Percentiles rank a stretch among this genome's conserved stretches.
These are phyloP conservation scores for Chironomus tepperi DNA, from an alignment of 1,140 invertebrate genomes.

Conservation along the genomic window DNA sequence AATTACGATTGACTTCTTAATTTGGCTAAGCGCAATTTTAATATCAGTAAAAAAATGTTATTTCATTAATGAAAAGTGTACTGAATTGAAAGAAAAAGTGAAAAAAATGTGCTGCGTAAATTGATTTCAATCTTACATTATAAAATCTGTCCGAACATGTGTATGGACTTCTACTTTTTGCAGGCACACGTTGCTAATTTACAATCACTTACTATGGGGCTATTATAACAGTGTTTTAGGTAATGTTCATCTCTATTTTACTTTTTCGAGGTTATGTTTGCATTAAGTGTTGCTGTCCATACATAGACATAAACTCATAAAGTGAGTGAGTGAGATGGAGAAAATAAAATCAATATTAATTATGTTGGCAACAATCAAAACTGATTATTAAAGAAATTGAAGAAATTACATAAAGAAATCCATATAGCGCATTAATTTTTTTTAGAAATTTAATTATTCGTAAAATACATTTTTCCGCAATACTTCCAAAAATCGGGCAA, in stretches of 20 bases:
- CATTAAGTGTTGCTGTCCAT: background rate
- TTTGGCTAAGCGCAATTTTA: background rate
- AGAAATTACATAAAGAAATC: constrained; percentile 15
- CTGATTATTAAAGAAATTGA: constrained; percentile 10
- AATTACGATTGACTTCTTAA: constrained; percentile 18
- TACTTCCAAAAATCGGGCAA: background rate
- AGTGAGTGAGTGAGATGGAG: background rate
- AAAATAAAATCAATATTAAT: constrained; percentile 7
- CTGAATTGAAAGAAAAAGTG: constrained; percentile 22
- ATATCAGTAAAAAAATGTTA: background rate
- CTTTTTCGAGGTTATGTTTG: constrained; percentile 12
- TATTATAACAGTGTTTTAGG: no score
- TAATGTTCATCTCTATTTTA: background rate
- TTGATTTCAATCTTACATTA: background rate
- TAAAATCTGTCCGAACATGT: background rate
- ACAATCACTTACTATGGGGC: no score
- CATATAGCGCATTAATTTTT: constrained; percentile 19
- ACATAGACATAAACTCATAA: no score
- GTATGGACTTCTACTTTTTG: no score
- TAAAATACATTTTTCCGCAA: constrained; percentile 13
- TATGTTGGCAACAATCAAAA: constrained; percentile 13
- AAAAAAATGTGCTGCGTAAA: background rate
- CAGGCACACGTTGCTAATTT: no score
- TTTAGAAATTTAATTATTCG: constrained; percentile 23
- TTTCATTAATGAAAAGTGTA: background rate